Percentiles rank a stretch among this genome's conserved stretches.
These are phyloP conservation scores for Scolanthus callimorphus DNA, from an alignment of 92 coral and sea anemone genomes.

Conservation along the genomic window DNA sequence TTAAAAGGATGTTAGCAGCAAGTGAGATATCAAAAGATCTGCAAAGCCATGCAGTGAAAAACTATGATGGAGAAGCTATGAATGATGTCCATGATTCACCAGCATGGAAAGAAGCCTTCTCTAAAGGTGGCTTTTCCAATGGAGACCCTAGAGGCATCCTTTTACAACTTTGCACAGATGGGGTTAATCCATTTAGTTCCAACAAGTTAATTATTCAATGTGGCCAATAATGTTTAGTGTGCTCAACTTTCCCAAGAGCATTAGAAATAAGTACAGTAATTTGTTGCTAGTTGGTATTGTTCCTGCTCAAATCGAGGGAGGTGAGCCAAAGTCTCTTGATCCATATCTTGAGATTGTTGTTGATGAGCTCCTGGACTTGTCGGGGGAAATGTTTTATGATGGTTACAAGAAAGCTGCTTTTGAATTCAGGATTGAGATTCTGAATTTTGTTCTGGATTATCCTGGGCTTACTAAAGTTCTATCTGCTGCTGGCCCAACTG, in stretches of 20 bases:
- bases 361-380: slow-evolving; percentile 4
- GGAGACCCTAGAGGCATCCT: slow-evolving; percentile 17
- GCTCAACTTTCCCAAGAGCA: slow-evolving; percentile 2
- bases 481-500: too few species aligned
- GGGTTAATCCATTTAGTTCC: too few species aligned
- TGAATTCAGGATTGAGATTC: slow-evolving; percentile 1
- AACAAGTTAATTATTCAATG: slow-evolving; percentile 31
- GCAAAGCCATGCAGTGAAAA: slow-evolving; percentile 21
- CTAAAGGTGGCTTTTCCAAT: slow-evolving; percentile 6
- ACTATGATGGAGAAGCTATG: too few species aligned
- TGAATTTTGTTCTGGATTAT: too few species aligned
- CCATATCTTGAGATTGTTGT: too few species aligned
- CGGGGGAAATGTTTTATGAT: slow-evolving; percentile 4
- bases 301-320: too few species aligned
- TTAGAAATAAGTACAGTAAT: neutral
- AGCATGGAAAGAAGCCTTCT: slow-evolving; percentile 1
- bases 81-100: slow-evolving; percentile 16
- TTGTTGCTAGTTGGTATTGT: slow-evolving; percentile 26
- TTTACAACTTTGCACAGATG: slow-evolving; percentile 10
- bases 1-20: slow-evolving; percentile 18
- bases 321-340: slow-evolving; percentile 12
- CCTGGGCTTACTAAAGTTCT: too few species aligned
- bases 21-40: slow-evolving; percentile 10
- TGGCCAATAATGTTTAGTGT: slow-evolving; percentile 19
- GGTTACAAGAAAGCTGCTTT: slow-evolving; percentile 12